These are phyloP conservation scores for Gastrophryne carolinensis DNA, from an alignment of 2,797 vertebrate genomes.

Conservation along the genomic window DNA sequence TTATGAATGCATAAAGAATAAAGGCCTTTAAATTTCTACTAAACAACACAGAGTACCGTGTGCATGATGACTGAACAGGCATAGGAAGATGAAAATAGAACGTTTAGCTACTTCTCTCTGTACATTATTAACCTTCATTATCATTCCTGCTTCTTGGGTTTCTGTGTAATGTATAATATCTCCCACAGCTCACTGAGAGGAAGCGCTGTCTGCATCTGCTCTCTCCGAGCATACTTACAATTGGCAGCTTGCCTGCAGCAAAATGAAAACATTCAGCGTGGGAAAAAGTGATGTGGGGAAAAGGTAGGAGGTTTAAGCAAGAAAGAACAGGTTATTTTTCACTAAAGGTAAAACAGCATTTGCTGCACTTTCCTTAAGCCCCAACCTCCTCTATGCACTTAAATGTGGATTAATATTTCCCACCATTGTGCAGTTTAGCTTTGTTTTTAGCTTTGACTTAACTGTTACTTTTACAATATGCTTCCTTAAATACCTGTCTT, in stretches of 20 bases:
- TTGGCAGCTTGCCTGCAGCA: conserved; percentile 51
- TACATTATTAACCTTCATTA: conserved; percentile 52
- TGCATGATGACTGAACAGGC: background rate
- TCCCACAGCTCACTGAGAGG: conserved; percentile 49
- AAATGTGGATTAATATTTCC: conserved; percentile 19
- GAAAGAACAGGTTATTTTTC: conserved; percentile 52
- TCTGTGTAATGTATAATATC: conserved; percentile 51
- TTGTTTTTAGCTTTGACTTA: conserved; percentile 20
- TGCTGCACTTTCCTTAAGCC: conserved; percentile 32
- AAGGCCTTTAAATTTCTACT: background rate
- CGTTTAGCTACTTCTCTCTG: conserved; percentile 37
- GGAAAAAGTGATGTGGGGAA: conserved; percentile 43
- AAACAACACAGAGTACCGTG: conserved; percentile 1
- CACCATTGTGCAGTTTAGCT: background rate
- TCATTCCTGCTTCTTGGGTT: conserved; percentile 52
- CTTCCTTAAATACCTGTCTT: too few species aligned
- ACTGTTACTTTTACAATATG: background rate
- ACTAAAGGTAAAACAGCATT: conserved; percentile 37
- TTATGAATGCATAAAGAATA: too few species aligned
- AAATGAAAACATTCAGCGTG: conserved; percentile 54
- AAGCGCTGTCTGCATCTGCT: conserved; percentile 51
- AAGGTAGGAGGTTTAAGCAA: conserved; percentile 47
- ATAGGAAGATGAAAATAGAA: conserved; percentile 31
- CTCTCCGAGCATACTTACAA: conserved; percentile 41
- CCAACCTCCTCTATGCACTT: conserved; percentile 27